These are phyloP conservation scores for Drosophila cyrtoloma DNA, from an alignment of 2,888 invertebrate species.

Conservation along the genomic window DNA sequence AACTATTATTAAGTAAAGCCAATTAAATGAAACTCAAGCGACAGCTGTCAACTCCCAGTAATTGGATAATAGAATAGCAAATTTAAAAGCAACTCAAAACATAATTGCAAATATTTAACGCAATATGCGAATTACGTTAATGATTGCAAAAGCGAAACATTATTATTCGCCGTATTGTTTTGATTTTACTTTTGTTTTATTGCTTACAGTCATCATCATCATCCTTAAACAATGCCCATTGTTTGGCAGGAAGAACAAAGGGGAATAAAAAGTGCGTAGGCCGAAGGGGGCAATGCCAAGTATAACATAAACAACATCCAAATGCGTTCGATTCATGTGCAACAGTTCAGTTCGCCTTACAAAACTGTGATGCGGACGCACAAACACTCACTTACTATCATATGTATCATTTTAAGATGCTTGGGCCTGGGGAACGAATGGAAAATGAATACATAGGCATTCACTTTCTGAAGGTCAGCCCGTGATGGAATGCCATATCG, in stretches of 20 bases:
- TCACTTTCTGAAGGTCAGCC: slow-evolving; percentile 35
- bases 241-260: slow-evolving; percentile 43
- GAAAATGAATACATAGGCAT: slow-evolving; percentile 20
- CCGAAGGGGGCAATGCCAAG: slow-evolving; percentile 26
- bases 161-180: slow-evolving; percentile 22
- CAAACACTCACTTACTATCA: not conserved
- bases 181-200: slow-evolving; percentile 23
- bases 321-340: slow-evolving; percentile 27
- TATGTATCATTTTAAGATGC: slow-evolving; percentile 11
- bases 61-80: slow-evolving; percentile 27
- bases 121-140: slow-evolving; percentile 6
- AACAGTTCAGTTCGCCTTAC: slow-evolving; percentile 16
- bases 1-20: slow-evolving; percentile 63
- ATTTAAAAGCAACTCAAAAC: not conserved
- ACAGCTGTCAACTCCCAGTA: slow-evolving; percentile 28
- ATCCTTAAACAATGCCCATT: slow-evolving; percentile 49
- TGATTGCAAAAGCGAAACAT: not conserved
- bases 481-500: slow-evolving; percentile 15
- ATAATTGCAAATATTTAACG: not conserved
- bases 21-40: slow-evolving; percentile 54
- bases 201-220: slow-evolving; percentile 12
- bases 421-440: slow-evolving; percentile 16
- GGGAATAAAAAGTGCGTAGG: slow-evolving; percentile 38
- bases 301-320: slow-evolving; percentile 32
- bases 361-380: slow-evolving; percentile 17